Percentiles rank a stretch among this genome's conserved stretches.
Conservation (phyloP, 35 echinoderm and acorn worm genomes). For the Lytechinus pictus region DNA sequence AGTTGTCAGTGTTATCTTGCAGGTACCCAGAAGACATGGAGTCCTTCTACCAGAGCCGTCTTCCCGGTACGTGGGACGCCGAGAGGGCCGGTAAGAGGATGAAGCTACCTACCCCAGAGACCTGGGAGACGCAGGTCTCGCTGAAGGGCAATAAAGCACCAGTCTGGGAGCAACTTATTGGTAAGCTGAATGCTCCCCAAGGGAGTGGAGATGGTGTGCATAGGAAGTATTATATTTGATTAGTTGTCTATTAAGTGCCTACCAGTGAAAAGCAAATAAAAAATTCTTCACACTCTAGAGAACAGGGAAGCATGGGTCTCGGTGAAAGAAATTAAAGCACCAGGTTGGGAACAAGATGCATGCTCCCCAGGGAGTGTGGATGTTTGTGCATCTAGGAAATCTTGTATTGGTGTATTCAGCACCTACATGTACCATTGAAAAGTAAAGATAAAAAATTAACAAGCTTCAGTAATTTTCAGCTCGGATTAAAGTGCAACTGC, state of each 20-base stretch:
- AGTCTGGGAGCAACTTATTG: constrained; percentile 89
- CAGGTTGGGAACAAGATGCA: no score
- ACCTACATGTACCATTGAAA: background rate
- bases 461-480: no score
- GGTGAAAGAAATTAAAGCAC: no score
- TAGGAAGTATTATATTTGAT: no score
- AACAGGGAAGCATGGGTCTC: no score
- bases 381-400: background rate
- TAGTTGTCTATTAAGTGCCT: no score
- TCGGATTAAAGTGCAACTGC: constrained; percentile 50
- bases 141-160: constrained; percentile 88
- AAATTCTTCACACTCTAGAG: no score
- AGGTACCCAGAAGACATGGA: constrained; percentile 95
- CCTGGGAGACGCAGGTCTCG: constrained; percentile 97
- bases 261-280: no score
- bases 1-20: no score
- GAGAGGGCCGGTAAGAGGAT: constrained; percentile 92
- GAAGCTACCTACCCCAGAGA: constrained; percentile 97
- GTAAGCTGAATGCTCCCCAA: constrained; percentile 41
- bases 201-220: no score
- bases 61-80: constrained; percentile 83
- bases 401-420: background rate
- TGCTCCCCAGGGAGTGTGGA: no score
- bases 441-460: no score
- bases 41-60: constrained; percentile 75